Evolutionary conservation across 2,888 invertebrate species (phyloP), one percentile per base, ranked within the genome.

Genomic region (Barypeithes pellucidus): DNA sequence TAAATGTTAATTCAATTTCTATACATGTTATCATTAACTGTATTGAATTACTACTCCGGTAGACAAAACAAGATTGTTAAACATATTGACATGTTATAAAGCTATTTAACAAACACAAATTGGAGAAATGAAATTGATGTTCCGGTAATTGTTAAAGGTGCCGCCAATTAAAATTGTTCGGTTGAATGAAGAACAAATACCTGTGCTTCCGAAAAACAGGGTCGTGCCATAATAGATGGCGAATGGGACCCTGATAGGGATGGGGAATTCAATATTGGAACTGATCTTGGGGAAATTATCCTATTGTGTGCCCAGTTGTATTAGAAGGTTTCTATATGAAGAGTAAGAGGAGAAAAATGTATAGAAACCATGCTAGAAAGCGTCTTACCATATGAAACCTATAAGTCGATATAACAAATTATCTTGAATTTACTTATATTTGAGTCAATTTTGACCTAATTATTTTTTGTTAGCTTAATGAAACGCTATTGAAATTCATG

Each of bases 131-230:
- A 45, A 22, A 67, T 67, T 62, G 50, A 20, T 62, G 52, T 52
- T 61, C 61, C 0, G 39, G n/a, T 62, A 61, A 61, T 69, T 69
- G 39, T 41, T 29, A 63, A 54, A 62, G 57, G 18, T 52, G 33
- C 63, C 57, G 69, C 63, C 63, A 70, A 70, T 70, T 70, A 70
- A 70, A 63, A 57, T 33, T 45, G 45, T 70, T 47, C 18, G 63
- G 52, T 61, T 62, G 62, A 69, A 14, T 29, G 50, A 59, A 33
- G 11, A 24, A 20, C 7, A 47, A 50, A 24, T 20, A 57, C 16
- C n/a, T 24, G 54, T 29, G 20, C 24, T 57, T 57, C 14, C 39
- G n/a, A 8, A 12, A 39, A 12, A 39, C n/a, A 39, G 39, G 12
- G 4, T 1, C 39, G 7, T 29, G 7, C 3, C 9, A 7, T 8